phyloP scores from a whole-genome alignment of 2,888 invertebrate genomes.

The Lochmaea capreae region DNA sequence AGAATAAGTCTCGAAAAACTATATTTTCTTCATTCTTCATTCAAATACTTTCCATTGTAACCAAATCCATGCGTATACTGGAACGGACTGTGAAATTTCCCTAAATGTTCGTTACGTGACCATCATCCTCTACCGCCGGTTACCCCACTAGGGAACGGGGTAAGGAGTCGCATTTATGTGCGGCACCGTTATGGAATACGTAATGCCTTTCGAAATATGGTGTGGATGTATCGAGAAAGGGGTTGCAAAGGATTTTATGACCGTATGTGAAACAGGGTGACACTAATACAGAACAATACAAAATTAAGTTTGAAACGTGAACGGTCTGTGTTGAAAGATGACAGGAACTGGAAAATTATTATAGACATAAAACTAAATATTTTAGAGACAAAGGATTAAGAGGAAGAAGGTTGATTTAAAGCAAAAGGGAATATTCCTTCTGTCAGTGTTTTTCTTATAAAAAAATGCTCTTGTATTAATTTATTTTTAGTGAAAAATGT shows the following conservation, averaged over 20 bases:
- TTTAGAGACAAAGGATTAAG: no score
- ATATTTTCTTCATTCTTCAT: no score
- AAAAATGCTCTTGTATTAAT: no score
- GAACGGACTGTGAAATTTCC: background rate
- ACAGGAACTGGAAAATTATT: no score
- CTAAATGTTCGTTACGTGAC: slow-evolving; percentile 9
- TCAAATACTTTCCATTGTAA: background rate
- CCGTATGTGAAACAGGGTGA: slow-evolving; percentile 26
- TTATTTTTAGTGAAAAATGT: background rate
- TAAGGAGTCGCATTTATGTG: slow-evolving; percentile 28
- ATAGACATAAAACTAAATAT: no score
- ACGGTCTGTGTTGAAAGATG: no score
- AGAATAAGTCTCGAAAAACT: no score
- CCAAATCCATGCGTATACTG: background rate
- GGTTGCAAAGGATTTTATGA: slow-evolving; percentile 24
- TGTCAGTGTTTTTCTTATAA: no score
- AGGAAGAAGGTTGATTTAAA: no score
- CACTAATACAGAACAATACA: background rate
- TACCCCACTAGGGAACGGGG: slow-evolving; percentile 9
- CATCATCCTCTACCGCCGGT: background rate
- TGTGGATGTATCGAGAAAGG: slow-evolving; percentile 28
- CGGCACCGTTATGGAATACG: slow-evolving; percentile 28
- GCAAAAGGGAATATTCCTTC: background rate
- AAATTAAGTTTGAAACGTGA: background rate
- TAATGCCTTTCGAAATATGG: slow-evolving; percentile 31